Evolutionary conservation across 53 echinoderm and acorn worm genomes (phyloP), one percentile per base, ranked within the genome.

Genomic region (Glandiceps talaboti): DNA sequence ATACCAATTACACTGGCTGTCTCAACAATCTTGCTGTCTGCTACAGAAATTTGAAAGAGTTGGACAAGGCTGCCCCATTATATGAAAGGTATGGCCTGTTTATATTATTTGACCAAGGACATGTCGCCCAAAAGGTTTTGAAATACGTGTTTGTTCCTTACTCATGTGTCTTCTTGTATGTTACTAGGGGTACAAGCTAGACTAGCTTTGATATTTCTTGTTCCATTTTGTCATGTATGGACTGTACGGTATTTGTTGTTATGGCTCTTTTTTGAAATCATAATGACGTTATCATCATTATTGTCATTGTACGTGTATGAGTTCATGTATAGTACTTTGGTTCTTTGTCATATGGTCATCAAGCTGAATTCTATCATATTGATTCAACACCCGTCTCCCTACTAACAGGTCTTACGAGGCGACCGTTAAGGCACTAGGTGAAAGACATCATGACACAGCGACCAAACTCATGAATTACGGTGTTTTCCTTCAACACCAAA

Each of bases 381-480:
- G n/a, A n/a, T n/a, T n/a, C n/a, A n/a, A n/a, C n/a, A n/a, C n/a
- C n/a, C n/a, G n/a, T n/a, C n/a, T n/a, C n/a, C n/a, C n/a, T n/a
- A n/a, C n/a, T n/a, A n/a, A n/a, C n/a, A n/a, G n/a, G n/a, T n/a
- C n/a, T n/a, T n/a, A n/a, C 30, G 87, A 92, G 74, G 89, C 89
- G 20, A 86, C 89, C 0, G 80, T 78, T n/a, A 91, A 92, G 72
- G 92, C 92, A 0, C 82, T 87, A 0, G 92, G 92, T 73, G 82
- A 73, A 27, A 82, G 89, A 29, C 92, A 92, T 73, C 92, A 86
- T 0, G 75, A 80, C 14, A 78, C 85, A 28, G 86, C 87, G 0
- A 82, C 86, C 75, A 84, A 84, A 0, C 33, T 89, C 82, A 81
- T 77, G 32, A 83, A 80, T n/a, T 89, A 85, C 29, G 92, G 92